Evolutionary conservation across 1,140 invertebrate genomes (phyloP).

Genomic region (Apis dorsata): DNA sequence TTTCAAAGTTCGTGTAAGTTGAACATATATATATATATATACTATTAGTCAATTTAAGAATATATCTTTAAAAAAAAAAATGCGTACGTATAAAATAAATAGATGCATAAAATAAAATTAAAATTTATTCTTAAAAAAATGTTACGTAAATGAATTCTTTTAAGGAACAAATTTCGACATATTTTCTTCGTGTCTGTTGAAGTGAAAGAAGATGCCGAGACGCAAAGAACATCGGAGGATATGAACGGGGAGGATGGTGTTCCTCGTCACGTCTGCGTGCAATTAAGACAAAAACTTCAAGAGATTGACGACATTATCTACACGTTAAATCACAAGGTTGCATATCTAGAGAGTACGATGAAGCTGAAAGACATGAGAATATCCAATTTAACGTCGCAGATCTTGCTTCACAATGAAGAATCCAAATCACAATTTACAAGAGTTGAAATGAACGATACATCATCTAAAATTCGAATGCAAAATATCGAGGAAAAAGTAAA

Average conservation of each 20-base stretch:
- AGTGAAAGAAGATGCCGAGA: background rate
- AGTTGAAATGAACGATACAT: conserved; percentile 18
- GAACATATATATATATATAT: too few relatives aligned
- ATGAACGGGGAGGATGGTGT: conserved; percentile 73
- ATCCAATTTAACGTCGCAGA: conserved; percentile 72
- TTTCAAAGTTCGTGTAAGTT: conserved; percentile 27
- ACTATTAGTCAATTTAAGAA: too few relatives aligned
- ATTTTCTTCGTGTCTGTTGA: background rate
- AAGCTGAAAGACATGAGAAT: conserved; percentile 80
- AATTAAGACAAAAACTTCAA: conserved; percentile 71
- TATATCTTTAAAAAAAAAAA: background rate
- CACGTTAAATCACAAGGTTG: conserved; percentile 74
- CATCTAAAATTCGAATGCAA: conserved; percentile 20
- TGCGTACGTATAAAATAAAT: background rate
- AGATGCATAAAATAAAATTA: too few relatives aligned
- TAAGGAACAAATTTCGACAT: background rate
- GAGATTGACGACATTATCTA: conserved; percentile 75
- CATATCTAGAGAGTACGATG: conserved; percentile 80
- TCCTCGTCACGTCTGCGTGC: conserved; percentile 74
- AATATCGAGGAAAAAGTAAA: conserved; percentile 17
- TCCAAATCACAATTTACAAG: conserved; percentile 28
- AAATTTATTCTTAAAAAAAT: background rate
- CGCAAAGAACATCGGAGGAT: background rate
- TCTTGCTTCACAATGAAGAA: conserved; percentile 51
- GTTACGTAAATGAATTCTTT: background rate